Evolutionary conservation across 2,888 invertebrate species (phyloP), one percentile per base, ranked within the genome.

Genomic region (Tridacna gigas): DNA sequence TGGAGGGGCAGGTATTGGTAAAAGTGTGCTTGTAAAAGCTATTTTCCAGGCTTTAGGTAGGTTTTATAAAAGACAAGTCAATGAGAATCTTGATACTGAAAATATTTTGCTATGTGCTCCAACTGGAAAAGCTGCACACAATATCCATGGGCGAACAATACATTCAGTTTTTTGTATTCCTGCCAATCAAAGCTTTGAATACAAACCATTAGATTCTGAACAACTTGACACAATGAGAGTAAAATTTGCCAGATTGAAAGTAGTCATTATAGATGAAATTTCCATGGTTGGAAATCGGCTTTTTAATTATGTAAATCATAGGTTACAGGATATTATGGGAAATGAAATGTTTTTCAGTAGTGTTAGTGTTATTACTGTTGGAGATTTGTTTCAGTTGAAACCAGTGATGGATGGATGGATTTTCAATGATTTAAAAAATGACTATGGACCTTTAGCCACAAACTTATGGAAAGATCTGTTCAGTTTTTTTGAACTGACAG

Each of bases 381-480:
- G 11, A 51, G n/a, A n/a, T n/a, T n/a, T n/a, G n/a, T n/a, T n/a
- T 51, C 11, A 51, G 51, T 18, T 51, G 13, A 51, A 51, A 51
- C 51, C 51, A 51, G 51, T 51, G 13, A 13, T 51, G 11, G 51
- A 51, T 51, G 74, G 60, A 25, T 84, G 74, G 78, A 63, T 84
- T n/a, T 84, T 79, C 37, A n/a, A 73, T 11, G 60, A 79, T 28
- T 18, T 71, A 9, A 20, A 11, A 20, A 22, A 74, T 75, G 73
- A 69, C 20, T 75, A 67, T 83, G 82, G 63, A 28, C 66, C 75
- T 13, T 37, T 83, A 18, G 82, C 82, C 15, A 61, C 12, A 56
- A 84, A 83, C 47, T 28, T 84, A 47, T 84, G 84, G 84, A 47
- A 9, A 48, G 82, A 78, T 18, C n/a, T 37, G 20, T 83, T 84